Conservation (phyloP, 2,888 invertebrate species). For the Drosophila falleni region DNA sequence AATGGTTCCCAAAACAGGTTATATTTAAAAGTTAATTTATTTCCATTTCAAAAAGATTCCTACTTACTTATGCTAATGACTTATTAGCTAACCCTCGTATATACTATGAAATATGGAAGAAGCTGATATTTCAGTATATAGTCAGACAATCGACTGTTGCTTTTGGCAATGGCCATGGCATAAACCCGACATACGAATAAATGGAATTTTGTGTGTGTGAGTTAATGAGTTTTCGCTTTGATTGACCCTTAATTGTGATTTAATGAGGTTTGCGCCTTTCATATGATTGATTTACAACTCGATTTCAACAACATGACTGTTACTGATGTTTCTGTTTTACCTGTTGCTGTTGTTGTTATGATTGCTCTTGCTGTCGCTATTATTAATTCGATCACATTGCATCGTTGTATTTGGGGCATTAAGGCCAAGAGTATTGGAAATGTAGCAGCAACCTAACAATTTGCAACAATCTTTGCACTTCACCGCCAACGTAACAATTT, state of each 20-base stretch:
- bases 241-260: conserved; percentile 18
- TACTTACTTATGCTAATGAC: too few relatives aligned
- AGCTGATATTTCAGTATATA: too few relatives aligned
- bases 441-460: conserved; percentile 11
- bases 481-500: conserved; percentile 58
- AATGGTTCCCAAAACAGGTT: too few relatives aligned
- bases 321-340: not conserved
- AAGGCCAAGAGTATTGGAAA: conserved; percentile 17
- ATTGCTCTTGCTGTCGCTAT: conserved; percentile 10
- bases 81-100: too few relatives aligned
- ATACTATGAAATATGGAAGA: too few relatives aligned
- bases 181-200: not conserved
- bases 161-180: not conserved
- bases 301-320: not conserved
- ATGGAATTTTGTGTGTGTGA: not conserved
- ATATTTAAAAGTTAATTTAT: too few relatives aligned
- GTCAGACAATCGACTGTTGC: not conserved
- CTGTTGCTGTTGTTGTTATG: not conserved
- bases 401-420: conserved; percentile 5
- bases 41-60: too few relatives aligned
- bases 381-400: conserved; percentile 28
- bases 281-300: conserved; percentile 13
- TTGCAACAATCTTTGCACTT: conserved; percentile 26
- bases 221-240: conserved; percentile 23
- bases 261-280: conserved; percentile 24